Evolutionary conservation across 2,888 invertebrate genomes (phyloP).

Genomic region (Hoplodrina ambigua): DNA sequence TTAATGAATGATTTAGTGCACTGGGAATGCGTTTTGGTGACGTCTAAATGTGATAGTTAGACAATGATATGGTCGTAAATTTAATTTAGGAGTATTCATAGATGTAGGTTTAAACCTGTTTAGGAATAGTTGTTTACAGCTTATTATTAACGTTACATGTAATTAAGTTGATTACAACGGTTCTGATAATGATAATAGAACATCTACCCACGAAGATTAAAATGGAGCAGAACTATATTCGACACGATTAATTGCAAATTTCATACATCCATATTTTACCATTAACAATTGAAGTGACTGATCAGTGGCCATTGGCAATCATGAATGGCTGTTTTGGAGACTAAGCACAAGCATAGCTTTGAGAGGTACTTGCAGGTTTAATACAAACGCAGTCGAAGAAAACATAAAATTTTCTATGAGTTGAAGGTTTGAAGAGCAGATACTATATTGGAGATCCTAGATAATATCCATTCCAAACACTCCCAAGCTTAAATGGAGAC

Average conservation of each 20-base stretch:
- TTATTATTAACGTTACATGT: conserved; percentile 18
- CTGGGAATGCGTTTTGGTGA: conserved; percentile 85
- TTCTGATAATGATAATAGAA: neutral
- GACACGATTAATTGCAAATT: too few species aligned
- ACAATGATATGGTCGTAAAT: conserved; percentile 82
- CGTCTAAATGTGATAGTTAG: conserved; percentile 77
- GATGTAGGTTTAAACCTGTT: conserved; percentile 46
- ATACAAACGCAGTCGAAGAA: too few species aligned
- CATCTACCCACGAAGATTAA: too few species aligned
- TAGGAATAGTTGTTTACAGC: conserved; percentile 6
- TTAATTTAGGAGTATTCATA: conserved; percentile 63
- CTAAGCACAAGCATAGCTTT: too few species aligned
- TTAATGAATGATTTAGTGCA: conserved; percentile 85
- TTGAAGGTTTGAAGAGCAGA: neutral
- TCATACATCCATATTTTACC: too few species aligned
- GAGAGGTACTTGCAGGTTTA: too few species aligned
- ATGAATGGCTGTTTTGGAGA: too few species aligned
- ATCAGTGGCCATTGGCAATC: too few species aligned
- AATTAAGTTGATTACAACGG: conserved; percentile 13
- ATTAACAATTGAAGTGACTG: too few species aligned
- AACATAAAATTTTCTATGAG: too few species aligned
- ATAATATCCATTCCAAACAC: neutral
- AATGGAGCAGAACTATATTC: too few species aligned
- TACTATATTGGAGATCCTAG: neutral
- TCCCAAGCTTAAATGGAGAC: conserved; percentile 15